Conservation (phyloP, 2,113 vertebrate species). For the Martes martes region DNA sequence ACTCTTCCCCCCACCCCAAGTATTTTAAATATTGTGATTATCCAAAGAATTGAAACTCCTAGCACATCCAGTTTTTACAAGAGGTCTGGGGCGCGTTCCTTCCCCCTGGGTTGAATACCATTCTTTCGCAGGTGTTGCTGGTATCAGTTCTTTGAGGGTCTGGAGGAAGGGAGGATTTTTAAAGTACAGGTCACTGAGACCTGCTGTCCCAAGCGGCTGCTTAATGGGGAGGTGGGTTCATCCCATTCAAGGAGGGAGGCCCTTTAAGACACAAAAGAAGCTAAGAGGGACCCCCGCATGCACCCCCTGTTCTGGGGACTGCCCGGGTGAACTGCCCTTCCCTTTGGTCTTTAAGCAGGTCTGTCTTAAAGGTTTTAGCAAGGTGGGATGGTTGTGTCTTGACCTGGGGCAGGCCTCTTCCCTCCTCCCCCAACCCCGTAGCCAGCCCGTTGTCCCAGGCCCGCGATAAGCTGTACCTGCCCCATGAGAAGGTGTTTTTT, state of each 20-base stretch:
- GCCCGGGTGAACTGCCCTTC: background rate
- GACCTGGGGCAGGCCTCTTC: background rate
- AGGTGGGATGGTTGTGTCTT: background rate
- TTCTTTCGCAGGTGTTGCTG: background rate
- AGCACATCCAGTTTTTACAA: background rate
- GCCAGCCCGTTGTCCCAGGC: rapidly evolving
- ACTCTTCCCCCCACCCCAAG: background rate
- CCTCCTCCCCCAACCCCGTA: background rate
- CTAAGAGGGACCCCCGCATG: background rate
- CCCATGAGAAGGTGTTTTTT: background rate
- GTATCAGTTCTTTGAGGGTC: background rate
- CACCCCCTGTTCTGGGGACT: too few species aligned
- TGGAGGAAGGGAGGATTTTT: background rate
- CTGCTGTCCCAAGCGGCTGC: background rate
- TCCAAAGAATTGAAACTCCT: slow-evolving; percentile 27
- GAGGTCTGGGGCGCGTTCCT: background rate
- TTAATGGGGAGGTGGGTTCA: background rate
- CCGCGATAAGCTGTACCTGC: background rate
- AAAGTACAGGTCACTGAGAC: background rate
- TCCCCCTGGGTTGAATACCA: background rate
- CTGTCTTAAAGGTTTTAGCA: background rate
- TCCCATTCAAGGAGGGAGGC: background rate
- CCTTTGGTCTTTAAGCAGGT: background rate
- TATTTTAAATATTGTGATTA: background rate
- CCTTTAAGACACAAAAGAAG: background rate